Evolutionary conservation across 2,888 invertebrate genomes (phyloP).

Genomic region (Aphidius colemani): DNA sequence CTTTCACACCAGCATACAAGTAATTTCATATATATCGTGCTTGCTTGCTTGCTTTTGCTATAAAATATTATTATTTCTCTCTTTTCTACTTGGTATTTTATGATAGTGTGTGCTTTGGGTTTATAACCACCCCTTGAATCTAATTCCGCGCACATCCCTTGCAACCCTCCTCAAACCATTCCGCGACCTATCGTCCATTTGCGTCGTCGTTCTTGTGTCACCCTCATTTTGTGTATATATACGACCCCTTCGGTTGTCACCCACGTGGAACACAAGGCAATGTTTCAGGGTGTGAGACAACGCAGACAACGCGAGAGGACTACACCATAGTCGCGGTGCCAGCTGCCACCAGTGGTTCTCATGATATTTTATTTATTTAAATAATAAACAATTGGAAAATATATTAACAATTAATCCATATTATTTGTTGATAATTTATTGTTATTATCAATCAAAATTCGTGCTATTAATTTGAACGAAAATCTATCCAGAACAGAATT

Average conservation of each 20-base stretch:
- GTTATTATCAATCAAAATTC: too few relatives aligned
- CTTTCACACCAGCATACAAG: constrained; percentile 28
- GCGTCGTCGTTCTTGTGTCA: constrained; percentile 46
- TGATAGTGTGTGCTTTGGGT: constrained; percentile 39
- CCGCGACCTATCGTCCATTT: constrained; percentile 30
- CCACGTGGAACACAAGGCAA: constrained; percentile 57
- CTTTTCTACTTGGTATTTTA: constrained; percentile 30
- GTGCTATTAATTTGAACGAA: too few relatives aligned
- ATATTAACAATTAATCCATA: too few relatives aligned
- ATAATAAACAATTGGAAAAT: too few relatives aligned
- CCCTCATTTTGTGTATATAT: constrained; percentile 51
- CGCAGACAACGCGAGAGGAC: constrained; percentile 42
- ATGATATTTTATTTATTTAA: constrained; percentile 37
- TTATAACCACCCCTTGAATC: too few relatives aligned
- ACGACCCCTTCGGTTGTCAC: constrained; percentile 59
- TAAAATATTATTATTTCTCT: not conserved
- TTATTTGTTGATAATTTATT: too few relatives aligned
- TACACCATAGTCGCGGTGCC: constrained; percentile 50
- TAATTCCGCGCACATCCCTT: not conserved
- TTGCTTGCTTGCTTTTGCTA: too few relatives aligned
- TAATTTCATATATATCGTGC: too few relatives aligned
- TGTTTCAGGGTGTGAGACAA: constrained; percentile 55
- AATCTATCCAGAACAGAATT: too few relatives aligned
- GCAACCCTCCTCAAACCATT: constrained; percentile 30
- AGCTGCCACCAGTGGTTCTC: constrained; percentile 56